phyloP scores from a whole-genome alignment of 2,797 vertebrate genomes.

The Microcaecilia unicolor region DNA sequence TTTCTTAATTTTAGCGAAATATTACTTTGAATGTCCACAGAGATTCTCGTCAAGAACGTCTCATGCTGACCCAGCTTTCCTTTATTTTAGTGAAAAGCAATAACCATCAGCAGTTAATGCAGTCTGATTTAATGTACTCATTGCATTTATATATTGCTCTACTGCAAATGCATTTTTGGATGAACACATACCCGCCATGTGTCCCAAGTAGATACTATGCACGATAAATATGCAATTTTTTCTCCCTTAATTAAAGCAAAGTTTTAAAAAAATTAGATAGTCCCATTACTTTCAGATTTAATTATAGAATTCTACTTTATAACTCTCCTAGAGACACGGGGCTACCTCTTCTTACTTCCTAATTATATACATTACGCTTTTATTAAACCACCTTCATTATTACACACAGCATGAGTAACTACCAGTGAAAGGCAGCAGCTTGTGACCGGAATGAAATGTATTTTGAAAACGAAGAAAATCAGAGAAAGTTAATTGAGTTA shows the following conservation, averaged over 20 bases:
- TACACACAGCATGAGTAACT: constrained; percentile 26
- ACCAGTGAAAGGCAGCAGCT: constrained; percentile 26
- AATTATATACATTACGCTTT: constrained; percentile 44
- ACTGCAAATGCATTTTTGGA: constrained; percentile 39
- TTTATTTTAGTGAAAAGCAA: constrained; percentile 27
- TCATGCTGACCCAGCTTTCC: constrained; percentile 26
- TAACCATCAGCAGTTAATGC: constrained; percentile 23
- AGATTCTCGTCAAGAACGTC: too few species aligned
- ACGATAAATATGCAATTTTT: constrained; percentile 40
- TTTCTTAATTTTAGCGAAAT: constrained; percentile 28
- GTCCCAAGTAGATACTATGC: constrained; percentile 19
- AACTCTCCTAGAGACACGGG: constrained; percentile 35
- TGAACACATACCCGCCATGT: too few species aligned
- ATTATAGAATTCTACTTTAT: constrained; percentile 28
- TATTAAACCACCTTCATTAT: constrained; percentile 44
- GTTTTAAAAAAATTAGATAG: constrained; percentile 39
- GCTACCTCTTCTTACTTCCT: constrained; percentile 37
- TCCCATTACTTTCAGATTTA: constrained; percentile 41
- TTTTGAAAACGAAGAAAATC: constrained; percentile 40
- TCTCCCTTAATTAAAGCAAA: constrained; percentile 32
- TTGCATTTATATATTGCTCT: constrained; percentile 22
- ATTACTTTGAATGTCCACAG: too few species aligned
- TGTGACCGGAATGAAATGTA: constrained; percentile 27
- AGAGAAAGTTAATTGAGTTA: constrained; percentile 44
- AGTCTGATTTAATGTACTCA: constrained; percentile 18